A percentile compares a stretch with the other conserved stretches of the same genome.
Evolutionary conservation across 2,797 vertebrate genomes (phyloP).

Genomic region (Pipistrellus pipistrellus): DNA sequence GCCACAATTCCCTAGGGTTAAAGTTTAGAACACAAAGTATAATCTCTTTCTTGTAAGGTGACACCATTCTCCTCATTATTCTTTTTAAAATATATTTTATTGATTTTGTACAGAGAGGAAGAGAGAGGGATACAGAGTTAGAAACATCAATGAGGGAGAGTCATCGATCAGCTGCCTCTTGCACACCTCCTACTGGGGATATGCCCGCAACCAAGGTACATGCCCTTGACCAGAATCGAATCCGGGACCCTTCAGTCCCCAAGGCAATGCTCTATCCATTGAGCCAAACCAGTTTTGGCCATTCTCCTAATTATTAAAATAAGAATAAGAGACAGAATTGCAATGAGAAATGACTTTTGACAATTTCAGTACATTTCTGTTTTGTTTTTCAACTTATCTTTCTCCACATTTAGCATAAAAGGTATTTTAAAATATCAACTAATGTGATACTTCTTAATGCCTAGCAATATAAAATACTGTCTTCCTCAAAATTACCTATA

Average conservation of each 20-base stretch:
- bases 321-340: not conserved
- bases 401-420: not conserved
- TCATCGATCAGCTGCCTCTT: too few species aligned
- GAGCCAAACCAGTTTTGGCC: not conserved
- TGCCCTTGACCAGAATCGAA: too few species aligned
- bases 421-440: not conserved
- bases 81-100: too few species aligned
- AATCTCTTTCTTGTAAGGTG: not conserved
- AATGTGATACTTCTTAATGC: not conserved
- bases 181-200: too few species aligned
- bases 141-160: too few species aligned
- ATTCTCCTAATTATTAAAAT: conserved; percentile 3
- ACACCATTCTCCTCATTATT: not conserved
- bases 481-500: not conserved
- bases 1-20: not conserved
- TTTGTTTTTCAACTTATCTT: not conserved
- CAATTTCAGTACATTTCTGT: not conserved
- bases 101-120: too few species aligned
- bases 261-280: too few species aligned
- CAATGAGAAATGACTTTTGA: not conserved
- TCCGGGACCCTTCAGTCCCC: too few species aligned
- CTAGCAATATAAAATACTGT: not conserved
- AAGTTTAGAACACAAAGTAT: conserved; percentile 58
- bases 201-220: too few species aligned
- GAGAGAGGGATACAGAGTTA: too few species aligned